These are phyloP conservation scores for Anhinga anhinga DNA, from an alignment of 2,113 vertebrate genomes.

Conservation along the genomic window DNA sequence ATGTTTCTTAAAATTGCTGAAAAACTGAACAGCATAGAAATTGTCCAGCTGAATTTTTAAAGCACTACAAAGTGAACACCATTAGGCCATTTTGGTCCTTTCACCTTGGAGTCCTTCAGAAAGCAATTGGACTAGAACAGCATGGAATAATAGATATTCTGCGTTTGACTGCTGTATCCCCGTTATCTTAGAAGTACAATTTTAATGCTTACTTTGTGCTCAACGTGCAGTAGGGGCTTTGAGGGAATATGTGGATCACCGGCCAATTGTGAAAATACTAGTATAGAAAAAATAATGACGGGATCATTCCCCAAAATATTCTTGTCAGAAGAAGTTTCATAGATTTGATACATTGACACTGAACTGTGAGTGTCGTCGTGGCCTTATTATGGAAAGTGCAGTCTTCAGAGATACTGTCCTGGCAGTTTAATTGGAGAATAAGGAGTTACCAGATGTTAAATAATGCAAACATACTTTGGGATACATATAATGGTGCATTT, in stretches of 20 bases:
- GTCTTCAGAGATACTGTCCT: background rate
- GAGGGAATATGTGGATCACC: background rate
- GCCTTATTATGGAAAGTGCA: background rate
- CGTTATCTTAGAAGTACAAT: background rate
- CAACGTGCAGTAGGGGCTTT: background rate
- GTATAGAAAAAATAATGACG: background rate
- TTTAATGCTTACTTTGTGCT: background rate
- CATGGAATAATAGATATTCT: background rate
- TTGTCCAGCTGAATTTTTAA: background rate
- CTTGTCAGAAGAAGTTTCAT: background rate
- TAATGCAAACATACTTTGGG: background rate
- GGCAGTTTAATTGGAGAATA: background rate
- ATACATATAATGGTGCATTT: background rate
- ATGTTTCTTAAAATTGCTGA: background rate
- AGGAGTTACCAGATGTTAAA: background rate
- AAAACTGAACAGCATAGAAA: background rate
- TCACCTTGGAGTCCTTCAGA: background rate
- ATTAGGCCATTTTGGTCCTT: background rate
- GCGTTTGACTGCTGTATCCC: background rate
- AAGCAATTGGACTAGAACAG: background rate
- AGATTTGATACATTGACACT: background rate
- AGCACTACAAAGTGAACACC: background rate
- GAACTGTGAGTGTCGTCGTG: background rate
- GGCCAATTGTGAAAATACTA: background rate
- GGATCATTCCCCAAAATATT: background rate